Conservation (phyloP, 2,888 invertebrate species). For the Diploptera punctata region DNA sequence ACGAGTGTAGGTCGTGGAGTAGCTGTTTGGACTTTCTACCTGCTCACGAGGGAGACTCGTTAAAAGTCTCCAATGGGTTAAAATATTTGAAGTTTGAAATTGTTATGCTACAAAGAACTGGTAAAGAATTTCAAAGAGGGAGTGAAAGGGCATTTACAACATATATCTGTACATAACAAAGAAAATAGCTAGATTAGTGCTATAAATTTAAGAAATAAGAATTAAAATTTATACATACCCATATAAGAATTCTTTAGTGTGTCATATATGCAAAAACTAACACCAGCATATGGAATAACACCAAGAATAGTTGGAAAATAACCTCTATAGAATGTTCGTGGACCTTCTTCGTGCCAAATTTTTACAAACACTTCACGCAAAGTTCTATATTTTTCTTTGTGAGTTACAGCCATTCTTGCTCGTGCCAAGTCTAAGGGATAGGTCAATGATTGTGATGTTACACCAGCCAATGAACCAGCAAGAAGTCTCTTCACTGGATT, state of each 20-base stretch:
- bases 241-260: conserved; percentile 81
- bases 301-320: conserved; percentile 91
- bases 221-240: conserved; percentile 69
- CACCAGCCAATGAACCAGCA: conserved; percentile 94
- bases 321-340: conserved; percentile 80
- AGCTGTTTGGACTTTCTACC: too few relatives aligned
- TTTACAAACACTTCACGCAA: conserved; percentile 69
- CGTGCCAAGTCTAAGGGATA: conserved; percentile 97
- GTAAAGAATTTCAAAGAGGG: too few relatives aligned
- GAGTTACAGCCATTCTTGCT: conserved; percentile 96
- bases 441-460: conserved; percentile 92
- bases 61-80: too few relatives aligned
- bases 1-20: too few relatives aligned
- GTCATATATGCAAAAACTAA: conserved; percentile 97
- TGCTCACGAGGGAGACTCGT: too few relatives aligned
- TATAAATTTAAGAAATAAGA: too few relatives aligned
- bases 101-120: too few relatives aligned
- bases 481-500: conserved; percentile 68
- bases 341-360: conserved; percentile 80
- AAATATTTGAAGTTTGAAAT: too few relatives aligned
- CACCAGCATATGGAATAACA: conserved; percentile 96
- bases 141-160: too few relatives aligned
- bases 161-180: too few relatives aligned
- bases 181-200: too few relatives aligned
- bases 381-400: conserved; percentile 72